Evolutionary conservation across 2,888 invertebrate genomes (phyloP).

Genomic region (Trichogramma dendrolimi): DNA sequence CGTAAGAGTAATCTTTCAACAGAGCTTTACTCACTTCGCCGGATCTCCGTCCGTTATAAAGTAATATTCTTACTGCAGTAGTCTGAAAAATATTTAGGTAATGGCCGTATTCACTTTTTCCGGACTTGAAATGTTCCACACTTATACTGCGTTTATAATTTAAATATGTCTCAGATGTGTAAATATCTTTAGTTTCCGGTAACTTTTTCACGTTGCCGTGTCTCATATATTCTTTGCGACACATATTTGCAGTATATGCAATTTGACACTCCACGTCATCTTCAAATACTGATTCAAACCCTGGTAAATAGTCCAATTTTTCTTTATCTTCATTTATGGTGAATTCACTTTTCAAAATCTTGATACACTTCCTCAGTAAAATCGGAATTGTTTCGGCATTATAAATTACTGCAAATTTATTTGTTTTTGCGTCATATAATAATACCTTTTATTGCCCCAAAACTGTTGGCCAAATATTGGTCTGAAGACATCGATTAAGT

Average conservation of each 20-base stretch:
- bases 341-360: not conserved
- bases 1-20: not conserved
- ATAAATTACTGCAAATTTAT: not conserved
- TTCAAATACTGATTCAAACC: constrained; percentile 5
- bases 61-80: not conserved
- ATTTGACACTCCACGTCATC: not conserved
- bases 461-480: not conserved
- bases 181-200: not conserved
- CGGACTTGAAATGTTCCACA: not conserved
- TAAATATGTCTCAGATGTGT: not conserved
- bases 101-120: not conserved
- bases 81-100: not conserved
- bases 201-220: not conserved
- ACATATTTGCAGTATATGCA: not conserved
- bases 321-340: not conserved
- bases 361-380: constrained; percentile 1
- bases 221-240: not conserved
- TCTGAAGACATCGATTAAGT: not conserved
- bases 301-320: not conserved
- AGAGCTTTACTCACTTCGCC: not conserved
- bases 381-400: constrained; percentile 3
- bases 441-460: too few relatives aligned
- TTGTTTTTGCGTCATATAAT: not conserved
- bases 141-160: not conserved
- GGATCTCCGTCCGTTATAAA: constrained; percentile 5